Percentiles rank a stretch among this genome's conserved stretches.
Conservation (phyloP, 1,140 invertebrate genomes). For the Apocrypta bakeri region DNA sequence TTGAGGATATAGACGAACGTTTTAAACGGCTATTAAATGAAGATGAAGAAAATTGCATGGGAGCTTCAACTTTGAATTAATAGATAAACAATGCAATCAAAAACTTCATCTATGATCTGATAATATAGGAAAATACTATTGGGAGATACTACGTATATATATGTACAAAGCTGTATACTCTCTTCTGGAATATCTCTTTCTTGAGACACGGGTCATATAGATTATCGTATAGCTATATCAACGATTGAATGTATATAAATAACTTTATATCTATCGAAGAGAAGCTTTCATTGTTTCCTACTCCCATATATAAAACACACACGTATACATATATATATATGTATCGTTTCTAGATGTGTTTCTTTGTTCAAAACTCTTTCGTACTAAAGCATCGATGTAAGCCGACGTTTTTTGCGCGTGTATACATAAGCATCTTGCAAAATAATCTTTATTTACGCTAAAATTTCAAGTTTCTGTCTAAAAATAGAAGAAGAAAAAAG, state of each 20-base stretch:
- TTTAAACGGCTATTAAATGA: not conserved
- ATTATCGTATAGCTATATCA: conserved; percentile 25
- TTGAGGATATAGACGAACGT: too few relatives aligned
- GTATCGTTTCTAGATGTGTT: not conserved
- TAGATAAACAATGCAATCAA: not conserved
- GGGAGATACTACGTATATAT: too few relatives aligned
- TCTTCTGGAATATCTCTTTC: not conserved
- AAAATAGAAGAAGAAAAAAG: too few relatives aligned
- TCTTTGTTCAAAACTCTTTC: not conserved
- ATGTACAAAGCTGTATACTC: too few relatives aligned
- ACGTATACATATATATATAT: not conserved
- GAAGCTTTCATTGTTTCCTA: conserved; percentile 25
- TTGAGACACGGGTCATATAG: not conserved
- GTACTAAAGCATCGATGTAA: too few relatives aligned
- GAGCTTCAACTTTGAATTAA: not conserved
- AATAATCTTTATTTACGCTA: too few relatives aligned
- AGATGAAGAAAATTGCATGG: not conserved
- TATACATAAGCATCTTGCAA: too few relatives aligned
- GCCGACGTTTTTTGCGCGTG: too few relatives aligned
- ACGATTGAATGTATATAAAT: conserved; percentile 10
- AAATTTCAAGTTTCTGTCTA: too few relatives aligned
- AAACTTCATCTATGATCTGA: not conserved
- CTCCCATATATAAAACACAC: not conserved
- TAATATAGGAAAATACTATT: too few relatives aligned
- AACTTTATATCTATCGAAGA: not conserved